phyloP scores from a whole-genome alignment of 2,888 invertebrate species.

The Patella caerulea region DNA sequence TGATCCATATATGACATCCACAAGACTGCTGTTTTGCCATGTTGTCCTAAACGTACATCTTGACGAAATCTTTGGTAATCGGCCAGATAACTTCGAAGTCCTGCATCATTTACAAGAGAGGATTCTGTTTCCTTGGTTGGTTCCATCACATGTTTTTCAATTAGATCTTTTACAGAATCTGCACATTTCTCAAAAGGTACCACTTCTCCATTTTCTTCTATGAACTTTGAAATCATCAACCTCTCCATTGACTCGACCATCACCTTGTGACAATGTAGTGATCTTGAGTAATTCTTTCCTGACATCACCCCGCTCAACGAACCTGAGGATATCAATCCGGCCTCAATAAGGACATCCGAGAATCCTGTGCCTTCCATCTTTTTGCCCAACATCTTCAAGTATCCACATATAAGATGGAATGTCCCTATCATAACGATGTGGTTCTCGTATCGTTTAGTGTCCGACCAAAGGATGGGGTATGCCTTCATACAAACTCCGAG shows the following conservation, averaged over 20 bases:
- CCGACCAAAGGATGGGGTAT: conserved; percentile 36
- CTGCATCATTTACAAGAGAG: conserved; percentile 16
- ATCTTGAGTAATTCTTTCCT: conserved; percentile 30
- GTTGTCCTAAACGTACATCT: conserved; percentile 17
- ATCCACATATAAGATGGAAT: conserved; percentile 26
- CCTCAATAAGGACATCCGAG: conserved; percentile 33
- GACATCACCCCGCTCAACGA: conserved; percentile 29
- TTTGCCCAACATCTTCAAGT: conserved; percentile 27
- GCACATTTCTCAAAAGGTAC: neutral
- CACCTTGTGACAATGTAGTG: conserved; percentile 34
- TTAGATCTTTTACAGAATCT: no score
- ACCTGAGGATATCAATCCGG: conserved; percentile 29
- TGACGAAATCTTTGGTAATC: conserved; percentile 19
- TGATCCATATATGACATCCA: conserved; percentile 40
- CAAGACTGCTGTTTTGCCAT: conserved; percentile 32
- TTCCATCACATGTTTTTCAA: neutral
- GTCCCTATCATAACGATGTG: conserved; percentile 39
- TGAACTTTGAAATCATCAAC: conserved; percentile 29
- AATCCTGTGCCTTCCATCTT: conserved; percentile 36
- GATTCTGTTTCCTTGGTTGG: neutral
- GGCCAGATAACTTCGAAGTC: conserved; percentile 2
- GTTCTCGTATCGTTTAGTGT: conserved; percentile 26
- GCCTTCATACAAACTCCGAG: conserved; percentile 46
- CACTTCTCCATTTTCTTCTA: neutral
- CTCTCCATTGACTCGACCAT: conserved; percentile 32